Base-by-base conservation (phyloP, 2,797 vertebrate species). In the Brotogeris chrysoptera region DNA sequence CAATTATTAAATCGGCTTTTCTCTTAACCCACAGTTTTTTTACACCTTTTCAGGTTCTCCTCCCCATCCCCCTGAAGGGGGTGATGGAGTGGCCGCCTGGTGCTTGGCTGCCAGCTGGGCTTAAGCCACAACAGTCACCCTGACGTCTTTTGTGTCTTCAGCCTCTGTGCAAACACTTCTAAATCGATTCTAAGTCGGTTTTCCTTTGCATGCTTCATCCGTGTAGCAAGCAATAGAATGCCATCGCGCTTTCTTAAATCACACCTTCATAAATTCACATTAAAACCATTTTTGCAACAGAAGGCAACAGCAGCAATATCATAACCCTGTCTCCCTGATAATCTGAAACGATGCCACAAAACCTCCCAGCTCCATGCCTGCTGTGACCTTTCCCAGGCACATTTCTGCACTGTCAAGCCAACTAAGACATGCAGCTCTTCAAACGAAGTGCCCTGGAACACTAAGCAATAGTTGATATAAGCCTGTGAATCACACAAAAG, bases 401-500 rank as follows among this genome's bases (percentile, higher is more conserved):
- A 61, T 25, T 49, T 57, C 70, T 9, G 30, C 19, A 18, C 23
- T 2, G 27, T 0, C 3, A 80, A 32, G 52, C 25, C 66, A 60
- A 19, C 16, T 8, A 4, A 38, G 41, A 49, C 24, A 13, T 0
- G 38, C 43, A 11, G 64, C 80, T 80, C 21, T 21, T 30, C 25
- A 47, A 39, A 52, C 74, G 0, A 0, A 1, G n/a, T 43, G 38
- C 53, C 85, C 71, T 24, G 44, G n/a, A 86, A 60, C 36, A 11
- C 53, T 25, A 34, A 84, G 64, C 39, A 12, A 9, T 3, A 78
- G 34, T 3, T 9, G 10, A 5, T 7, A 11, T 3, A 16, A 66
- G 91, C 55, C 65, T 8, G 11, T 91, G 85, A 94, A 59, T 90
- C 92, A 82, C 85, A 70, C 55, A 11, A 25, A 91, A 95, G 74